phyloP scores from a whole-genome alignment of 2,888 invertebrate species.

The Urechis unicinctus region DNA sequence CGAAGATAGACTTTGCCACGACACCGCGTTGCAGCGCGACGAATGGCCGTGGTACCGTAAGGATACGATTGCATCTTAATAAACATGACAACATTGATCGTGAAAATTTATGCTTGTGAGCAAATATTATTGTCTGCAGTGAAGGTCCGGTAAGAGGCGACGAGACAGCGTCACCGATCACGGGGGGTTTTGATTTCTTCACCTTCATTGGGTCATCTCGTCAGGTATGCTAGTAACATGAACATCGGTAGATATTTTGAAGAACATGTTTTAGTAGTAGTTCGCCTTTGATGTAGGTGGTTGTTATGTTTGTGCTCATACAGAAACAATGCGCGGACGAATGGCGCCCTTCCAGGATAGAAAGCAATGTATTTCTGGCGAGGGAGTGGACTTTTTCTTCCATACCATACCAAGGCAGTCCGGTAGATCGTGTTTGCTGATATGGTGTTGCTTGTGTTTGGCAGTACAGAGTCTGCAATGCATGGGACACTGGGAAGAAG shows the following conservation, averaged over 20 bases:
- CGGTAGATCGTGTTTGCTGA: no score
- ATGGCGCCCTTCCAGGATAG: slow-evolving; percentile 16
- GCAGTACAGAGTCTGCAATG: slow-evolving; percentile 9
- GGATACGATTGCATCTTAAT: background rate
- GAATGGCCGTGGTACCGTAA: slow-evolving; percentile 26
- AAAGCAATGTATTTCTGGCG: slow-evolving; percentile 18
- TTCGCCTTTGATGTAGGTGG: background rate
- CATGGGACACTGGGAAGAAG: slow-evolving; percentile 15
- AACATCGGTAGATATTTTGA: no score
- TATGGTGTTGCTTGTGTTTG: slow-evolving; percentile 1
- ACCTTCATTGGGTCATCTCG: slow-evolving; percentile 6
- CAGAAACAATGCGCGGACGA: slow-evolving; percentile 4
- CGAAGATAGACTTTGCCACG: slow-evolving; percentile 20
- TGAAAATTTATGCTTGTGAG: background rate
- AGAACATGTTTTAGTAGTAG: no score
- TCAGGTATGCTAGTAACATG: slow-evolving; percentile 10
- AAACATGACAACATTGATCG: background rate
- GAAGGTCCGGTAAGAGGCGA: slow-evolving; percentile 4
- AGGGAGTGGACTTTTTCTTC: slow-evolving; percentile 13
- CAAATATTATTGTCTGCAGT: background rate
- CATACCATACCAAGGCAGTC: slow-evolving; percentile 8
- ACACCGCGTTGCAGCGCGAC: slow-evolving; percentile 18
- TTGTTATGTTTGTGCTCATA: background rate
- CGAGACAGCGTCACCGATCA: slow-evolving; percentile 7
- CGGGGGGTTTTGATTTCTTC: slow-evolving; percentile 13